Conservation (phyloP, 2,797 vertebrate species). For the Brotogeris chrysoptera region DNA sequence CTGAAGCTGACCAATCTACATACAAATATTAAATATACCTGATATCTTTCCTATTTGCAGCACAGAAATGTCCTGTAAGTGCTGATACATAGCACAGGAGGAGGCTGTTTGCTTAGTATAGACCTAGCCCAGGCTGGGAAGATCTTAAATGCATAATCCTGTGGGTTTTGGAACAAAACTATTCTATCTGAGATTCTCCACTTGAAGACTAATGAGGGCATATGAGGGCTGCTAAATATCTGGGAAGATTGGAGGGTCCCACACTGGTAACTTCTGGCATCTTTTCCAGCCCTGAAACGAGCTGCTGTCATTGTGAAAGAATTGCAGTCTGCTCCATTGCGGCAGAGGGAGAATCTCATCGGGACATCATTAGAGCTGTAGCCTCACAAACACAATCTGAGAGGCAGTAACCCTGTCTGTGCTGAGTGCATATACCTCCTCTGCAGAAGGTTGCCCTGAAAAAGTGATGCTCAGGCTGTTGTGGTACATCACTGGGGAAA, state of each 20-base stretch:
- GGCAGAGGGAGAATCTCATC: not conserved
- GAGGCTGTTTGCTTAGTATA: not conserved
- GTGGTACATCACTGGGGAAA: not conserved
- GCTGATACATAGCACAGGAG: not conserved
- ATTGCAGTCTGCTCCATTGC: not conserved
- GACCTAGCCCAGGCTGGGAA: not conserved
- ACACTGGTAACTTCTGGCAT: not conserved
- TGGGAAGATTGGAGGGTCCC: not conserved
- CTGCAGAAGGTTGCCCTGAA: not conserved
- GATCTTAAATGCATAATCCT: not conserved
- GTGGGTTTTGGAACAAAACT: not conserved
- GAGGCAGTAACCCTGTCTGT: not conserved
- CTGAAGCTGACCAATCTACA: not conserved
- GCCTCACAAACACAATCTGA: accelerated
- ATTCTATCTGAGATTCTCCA: not conserved
- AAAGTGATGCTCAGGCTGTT: not conserved
- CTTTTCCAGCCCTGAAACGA: not conserved
- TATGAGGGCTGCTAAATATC: not conserved
- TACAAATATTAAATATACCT: not conserved
- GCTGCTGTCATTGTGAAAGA: not conserved
- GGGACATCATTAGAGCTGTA: not conserved
- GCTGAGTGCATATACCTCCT: not conserved
- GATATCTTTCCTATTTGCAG: not conserved
- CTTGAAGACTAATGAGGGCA: not conserved
- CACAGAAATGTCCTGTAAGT: not conserved